These are phyloP conservation scores for Pogonocichla stellata DNA, from an alignment of 2,113 vertebrate genomes.

Conservation along the genomic window DNA sequence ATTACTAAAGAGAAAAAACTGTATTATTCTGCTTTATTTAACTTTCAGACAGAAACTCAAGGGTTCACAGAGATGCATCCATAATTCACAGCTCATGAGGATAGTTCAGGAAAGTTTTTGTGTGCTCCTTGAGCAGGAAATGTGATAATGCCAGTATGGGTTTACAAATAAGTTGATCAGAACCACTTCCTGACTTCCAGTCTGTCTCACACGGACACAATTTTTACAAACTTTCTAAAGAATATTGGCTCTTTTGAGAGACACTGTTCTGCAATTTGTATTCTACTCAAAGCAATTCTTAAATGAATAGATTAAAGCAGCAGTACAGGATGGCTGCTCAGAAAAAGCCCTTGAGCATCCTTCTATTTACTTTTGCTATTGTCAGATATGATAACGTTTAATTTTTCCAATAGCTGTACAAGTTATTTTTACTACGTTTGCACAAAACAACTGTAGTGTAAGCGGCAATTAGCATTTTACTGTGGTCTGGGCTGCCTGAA, in stretches of 20 bases:
- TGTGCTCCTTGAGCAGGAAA: neutral
- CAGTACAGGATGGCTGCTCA: neutral
- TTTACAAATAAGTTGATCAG: neutral
- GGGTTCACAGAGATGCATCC: neutral
- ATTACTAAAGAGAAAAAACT: neutral
- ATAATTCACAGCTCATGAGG: slow-evolving; percentile 46
- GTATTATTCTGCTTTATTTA: slow-evolving; percentile 37
- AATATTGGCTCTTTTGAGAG: neutral
- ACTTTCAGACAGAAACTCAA: neutral
- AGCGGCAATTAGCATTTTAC: neutral
- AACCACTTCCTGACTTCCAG: neutral
- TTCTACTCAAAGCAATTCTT: neutral
- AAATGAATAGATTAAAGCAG: neutral
- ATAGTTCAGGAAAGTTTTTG: neutral
- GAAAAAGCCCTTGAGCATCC: neutral
- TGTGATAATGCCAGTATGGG: neutral
- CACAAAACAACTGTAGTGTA: neutral
- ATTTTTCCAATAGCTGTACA: neutral
- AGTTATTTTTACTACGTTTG: neutral
- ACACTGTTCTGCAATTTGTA: neutral
- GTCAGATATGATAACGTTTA: neutral
- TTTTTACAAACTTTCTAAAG: neutral
- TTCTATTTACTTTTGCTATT: neutral
- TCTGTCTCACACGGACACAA: neutral
- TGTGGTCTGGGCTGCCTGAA: neutral